These are phyloP conservation scores for Drosophila ercepeae DNA, from an alignment of 1,140 invertebrate species.

Conservation along the genomic window DNA sequence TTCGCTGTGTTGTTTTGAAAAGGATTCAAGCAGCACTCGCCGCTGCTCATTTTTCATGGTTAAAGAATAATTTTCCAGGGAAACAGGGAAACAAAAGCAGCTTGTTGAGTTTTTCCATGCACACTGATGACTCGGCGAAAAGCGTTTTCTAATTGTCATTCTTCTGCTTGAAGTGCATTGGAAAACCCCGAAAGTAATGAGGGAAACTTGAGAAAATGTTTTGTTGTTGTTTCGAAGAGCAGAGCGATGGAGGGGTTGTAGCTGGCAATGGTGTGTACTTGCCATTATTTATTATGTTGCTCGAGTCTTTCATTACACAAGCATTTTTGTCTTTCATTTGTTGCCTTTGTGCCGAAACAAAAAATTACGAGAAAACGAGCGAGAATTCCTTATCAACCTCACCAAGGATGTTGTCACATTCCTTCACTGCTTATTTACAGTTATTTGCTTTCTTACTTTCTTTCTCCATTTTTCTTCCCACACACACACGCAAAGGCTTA, in stretches of 20 bases:
- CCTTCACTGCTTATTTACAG: slow-evolving; percentile 70
- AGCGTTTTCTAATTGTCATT: slow-evolving; percentile 55
- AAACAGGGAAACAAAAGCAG: slow-evolving; percentile 1
- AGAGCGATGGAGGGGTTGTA: neutral
- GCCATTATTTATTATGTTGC: slow-evolving; percentile 82
- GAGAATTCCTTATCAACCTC: slow-evolving; percentile 45
- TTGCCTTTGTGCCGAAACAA: slow-evolving; percentile 47
- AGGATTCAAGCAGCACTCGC: slow-evolving; percentile 1
- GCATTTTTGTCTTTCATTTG: slow-evolving; percentile 75
- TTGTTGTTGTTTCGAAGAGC: neutral
- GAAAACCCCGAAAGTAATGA: slow-evolving; percentile 38
- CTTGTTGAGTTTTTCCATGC: slow-evolving; percentile 19
- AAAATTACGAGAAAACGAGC: slow-evolving; percentile 18
- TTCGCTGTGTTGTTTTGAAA: slow-evolving; percentile 18
- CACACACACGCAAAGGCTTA: slow-evolving; percentile 6
- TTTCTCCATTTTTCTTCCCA: slow-evolving; percentile 21
- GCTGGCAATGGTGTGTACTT: slow-evolving; percentile 44
- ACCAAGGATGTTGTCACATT: slow-evolving; percentile 55
- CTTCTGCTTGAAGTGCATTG: slow-evolving; percentile 32
- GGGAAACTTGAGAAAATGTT: slow-evolving; percentile 18
- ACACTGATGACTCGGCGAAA: slow-evolving; percentile 23
- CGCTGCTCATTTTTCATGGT: slow-evolving; percentile 44
- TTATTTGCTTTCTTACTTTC: slow-evolving; percentile 66
- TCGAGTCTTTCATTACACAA: slow-evolving; percentile 78
- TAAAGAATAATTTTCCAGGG: slow-evolving; percentile 9